phyloP scores from a whole-genome alignment of 2,888 invertebrate genomes.

The Willowsia nigromaculata region DNA sequence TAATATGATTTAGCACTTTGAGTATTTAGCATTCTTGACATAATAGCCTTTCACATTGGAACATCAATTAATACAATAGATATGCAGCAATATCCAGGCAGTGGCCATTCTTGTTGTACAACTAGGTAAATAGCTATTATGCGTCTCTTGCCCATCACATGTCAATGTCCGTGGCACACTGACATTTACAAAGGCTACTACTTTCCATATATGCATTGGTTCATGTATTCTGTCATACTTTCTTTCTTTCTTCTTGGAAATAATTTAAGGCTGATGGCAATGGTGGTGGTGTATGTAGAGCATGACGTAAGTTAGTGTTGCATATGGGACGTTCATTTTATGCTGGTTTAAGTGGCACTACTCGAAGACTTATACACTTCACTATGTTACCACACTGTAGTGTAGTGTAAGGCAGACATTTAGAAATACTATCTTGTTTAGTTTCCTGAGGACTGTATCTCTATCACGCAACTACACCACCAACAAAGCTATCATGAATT shows the following conservation, averaged over 20 bases:
- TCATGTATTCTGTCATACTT: neutral
- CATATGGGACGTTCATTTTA: constrained; percentile 2
- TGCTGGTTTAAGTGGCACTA: neutral
- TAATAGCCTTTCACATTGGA: too few species aligned
- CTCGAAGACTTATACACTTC: neutral
- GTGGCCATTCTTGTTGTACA: too few species aligned
- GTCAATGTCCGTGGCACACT: constrained; percentile 63
- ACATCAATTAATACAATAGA: too few species aligned
- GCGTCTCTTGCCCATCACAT: constrained; percentile 4
- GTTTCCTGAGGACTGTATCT: neutral
- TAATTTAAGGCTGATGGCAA: constrained; percentile 28
- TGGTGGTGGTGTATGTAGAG: constrained; percentile 21
- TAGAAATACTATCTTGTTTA: neutral
- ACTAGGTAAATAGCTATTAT: neutral
- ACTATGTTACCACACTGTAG: neutral
- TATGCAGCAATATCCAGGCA: too few species aligned
- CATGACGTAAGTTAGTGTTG: constrained; percentile 36
- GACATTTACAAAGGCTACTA: constrained; percentile 52
- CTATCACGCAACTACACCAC: neutral
- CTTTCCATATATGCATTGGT: neutral
- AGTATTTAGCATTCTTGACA: too few species aligned
- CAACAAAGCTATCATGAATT: neutral
- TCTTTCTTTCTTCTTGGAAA: neutral
- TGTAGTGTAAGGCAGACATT: too few species aligned
- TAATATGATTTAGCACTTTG: too few species aligned